phyloP scores from a whole-genome alignment of 1,140 invertebrate genomes.

The Drosophila lacteicornis region DNA sequence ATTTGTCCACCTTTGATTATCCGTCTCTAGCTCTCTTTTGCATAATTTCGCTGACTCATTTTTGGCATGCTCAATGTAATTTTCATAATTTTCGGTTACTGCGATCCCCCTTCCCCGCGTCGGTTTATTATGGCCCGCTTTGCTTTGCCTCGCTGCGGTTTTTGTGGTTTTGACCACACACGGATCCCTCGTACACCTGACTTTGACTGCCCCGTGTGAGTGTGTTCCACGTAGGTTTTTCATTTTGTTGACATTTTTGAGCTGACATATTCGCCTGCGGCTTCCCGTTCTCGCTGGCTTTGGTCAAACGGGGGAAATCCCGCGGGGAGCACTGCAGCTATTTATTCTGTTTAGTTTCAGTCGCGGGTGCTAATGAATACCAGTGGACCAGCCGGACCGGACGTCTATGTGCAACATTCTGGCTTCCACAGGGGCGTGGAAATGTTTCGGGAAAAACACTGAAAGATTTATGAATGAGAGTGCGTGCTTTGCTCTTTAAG shows the following conservation, averaged over 20 bases:
- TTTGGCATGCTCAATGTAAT: conserved; percentile 47
- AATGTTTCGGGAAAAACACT: not conserved
- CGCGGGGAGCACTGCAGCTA: not conserved
- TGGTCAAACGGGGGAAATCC: conserved; percentile 3
- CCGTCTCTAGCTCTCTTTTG: conserved; percentile 47
- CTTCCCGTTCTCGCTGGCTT: conserved; percentile 1
- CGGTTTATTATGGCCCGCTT: not conserved
- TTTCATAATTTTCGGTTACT: conserved; percentile 26
- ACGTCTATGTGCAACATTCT: conserved; percentile 1
- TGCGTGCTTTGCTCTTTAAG: conserved; percentile 2
- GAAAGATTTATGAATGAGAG: conserved; percentile 9
- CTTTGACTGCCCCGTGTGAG: conserved; percentile 23
- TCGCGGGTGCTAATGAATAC: conserved; percentile 5
- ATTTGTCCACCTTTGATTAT: conserved; percentile 56
- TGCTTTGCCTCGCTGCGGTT: conserved; percentile 14
- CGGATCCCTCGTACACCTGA: conserved; percentile 26
- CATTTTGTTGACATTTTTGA: conserved; percentile 53
- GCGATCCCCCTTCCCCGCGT: conserved; percentile 2
- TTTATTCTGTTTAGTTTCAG: conserved; percentile 11
- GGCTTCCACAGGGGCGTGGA: not conserved
- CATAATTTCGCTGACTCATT: conserved; percentile 69
- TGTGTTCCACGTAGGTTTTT: conserved; percentile 20
- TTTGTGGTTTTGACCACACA: conserved; percentile 45
- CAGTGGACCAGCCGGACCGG: not conserved
- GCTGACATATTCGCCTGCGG: conserved; percentile 39